phyloP scores from a whole-genome alignment of 2,113 vertebrate genomes.

The Lynx canadensis region DNA sequence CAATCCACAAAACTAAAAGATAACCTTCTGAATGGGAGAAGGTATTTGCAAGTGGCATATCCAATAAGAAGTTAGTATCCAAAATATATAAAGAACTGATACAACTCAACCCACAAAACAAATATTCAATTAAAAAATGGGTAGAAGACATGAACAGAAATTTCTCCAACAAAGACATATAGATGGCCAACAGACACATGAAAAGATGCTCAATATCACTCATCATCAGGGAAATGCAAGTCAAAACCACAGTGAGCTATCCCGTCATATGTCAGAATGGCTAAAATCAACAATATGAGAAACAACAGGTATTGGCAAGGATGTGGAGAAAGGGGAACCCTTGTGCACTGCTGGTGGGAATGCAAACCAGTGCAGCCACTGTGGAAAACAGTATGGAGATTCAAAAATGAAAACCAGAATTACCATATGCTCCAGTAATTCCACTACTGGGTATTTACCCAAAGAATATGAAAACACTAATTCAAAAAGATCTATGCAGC shows the following conservation, averaged over 20 bases:
- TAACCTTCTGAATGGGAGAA: not conserved
- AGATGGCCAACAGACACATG: not conserved
- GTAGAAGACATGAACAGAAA: not conserved
- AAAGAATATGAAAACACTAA: not conserved
- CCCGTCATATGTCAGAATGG: not conserved
- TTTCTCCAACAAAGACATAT: not conserved
- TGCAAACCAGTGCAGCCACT: not conserved
- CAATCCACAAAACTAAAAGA: not conserved
- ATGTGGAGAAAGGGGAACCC: not conserved
- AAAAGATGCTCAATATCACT: not conserved
- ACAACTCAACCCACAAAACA: not conserved
- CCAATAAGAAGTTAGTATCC: not conserved
- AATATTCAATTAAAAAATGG: not conserved
- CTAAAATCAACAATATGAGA: not conserved
- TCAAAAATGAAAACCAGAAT: not conserved
- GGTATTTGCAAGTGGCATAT: not conserved
- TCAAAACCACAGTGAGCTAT: not conserved
- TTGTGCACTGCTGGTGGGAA: not conserved
- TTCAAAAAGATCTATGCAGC: not conserved
- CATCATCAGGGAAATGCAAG: not conserved
- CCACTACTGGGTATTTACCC: not conserved
- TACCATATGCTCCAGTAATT: not conserved
- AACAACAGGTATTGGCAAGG: not conserved
- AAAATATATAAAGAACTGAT: not conserved
- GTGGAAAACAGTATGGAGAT: not conserved